Percentiles rank a stretch among this genome's conserved stretches.
phyloP scores from a whole-genome alignment of 1,140 invertebrate species.

The Whitmania pigra region DNA sequence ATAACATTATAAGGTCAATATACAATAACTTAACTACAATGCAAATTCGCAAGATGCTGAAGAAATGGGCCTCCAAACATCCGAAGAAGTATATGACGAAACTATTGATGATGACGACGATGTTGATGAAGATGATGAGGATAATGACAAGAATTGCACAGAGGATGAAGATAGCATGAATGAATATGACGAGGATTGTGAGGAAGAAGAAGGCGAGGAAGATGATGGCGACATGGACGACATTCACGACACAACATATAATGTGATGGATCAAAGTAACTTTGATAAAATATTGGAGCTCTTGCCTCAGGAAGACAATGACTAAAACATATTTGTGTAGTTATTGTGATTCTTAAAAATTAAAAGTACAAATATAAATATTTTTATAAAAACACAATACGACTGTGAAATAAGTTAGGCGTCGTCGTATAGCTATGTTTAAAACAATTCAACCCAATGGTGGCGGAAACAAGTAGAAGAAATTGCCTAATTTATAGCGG shows the following conservation, averaged over 20 bases:
- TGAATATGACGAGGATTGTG: neutral
- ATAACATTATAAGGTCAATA: too few relatives aligned
- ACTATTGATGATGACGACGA: conserved; percentile 15
- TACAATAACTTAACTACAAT: too few relatives aligned
- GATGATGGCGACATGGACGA: neutral
- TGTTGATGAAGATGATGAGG: conserved; percentile 11
- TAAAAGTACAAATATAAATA: too few relatives aligned
- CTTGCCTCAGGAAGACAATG: neutral
- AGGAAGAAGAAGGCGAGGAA: neutral
- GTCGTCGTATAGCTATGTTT: neutral
- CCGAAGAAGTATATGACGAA: neutral
- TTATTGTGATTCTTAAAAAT: too few relatives aligned
- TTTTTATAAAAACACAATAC: too few relatives aligned
- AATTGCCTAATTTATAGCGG: too few relatives aligned
- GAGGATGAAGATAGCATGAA: neutral
- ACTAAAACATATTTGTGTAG: neutral
- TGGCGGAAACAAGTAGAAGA: too few relatives aligned
- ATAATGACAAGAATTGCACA: conserved; percentile 2
- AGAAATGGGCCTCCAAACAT: too few relatives aligned
- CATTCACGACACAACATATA: neutral
- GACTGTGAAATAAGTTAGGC: too few relatives aligned
- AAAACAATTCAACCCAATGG: too few relatives aligned
- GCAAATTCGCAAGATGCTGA: too few relatives aligned
- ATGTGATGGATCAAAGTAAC: neutral
- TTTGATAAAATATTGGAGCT: neutral